A percentile compares a stretch with the other conserved stretches of the same genome.
These are phyloP conservation scores for Sebastes cheni DNA, from an alignment of 2,797 vertebrate genomes.

Conservation along the genomic window DNA sequence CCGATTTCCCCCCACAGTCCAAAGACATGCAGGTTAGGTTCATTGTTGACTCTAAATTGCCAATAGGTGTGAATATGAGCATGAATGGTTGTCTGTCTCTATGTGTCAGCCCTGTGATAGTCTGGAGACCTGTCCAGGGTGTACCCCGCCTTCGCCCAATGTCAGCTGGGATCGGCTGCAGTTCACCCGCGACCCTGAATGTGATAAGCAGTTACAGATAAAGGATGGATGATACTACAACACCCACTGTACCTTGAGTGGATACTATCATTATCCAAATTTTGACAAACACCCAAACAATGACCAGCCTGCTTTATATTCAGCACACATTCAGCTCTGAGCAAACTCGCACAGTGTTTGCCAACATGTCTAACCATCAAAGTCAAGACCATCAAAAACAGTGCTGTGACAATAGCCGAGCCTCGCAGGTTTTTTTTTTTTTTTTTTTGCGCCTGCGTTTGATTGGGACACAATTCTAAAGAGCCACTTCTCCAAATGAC, in stretches of 20 bases:
- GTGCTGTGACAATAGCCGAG: slow-evolving; percentile 5
- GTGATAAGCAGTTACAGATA: too few relatives aligned
- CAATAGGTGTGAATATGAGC: too few relatives aligned
- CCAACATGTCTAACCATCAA: slow-evolving; percentile 42
- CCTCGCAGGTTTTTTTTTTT: not conserved
- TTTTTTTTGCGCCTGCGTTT: not conserved
- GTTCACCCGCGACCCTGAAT: too few relatives aligned
- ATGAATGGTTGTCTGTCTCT: too few relatives aligned
- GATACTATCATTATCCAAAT: slow-evolving; percentile 17
- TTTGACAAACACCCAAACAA: slow-evolving; percentile 25
- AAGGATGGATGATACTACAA: not conserved
- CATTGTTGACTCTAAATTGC: too few relatives aligned
- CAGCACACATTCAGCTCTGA: not conserved
- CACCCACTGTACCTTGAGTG: slow-evolving; percentile 11
- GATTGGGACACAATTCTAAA: slow-evolving; percentile 37
- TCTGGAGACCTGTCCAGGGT: not conserved
- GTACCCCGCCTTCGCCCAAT: too few relatives aligned
- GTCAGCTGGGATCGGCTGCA: too few relatives aligned
- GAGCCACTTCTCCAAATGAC: slow-evolving; percentile 48
- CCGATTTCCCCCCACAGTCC: too few relatives aligned
- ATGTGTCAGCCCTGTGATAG: too few relatives aligned
- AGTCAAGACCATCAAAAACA: slow-evolving; percentile 31
- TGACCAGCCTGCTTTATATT: slow-evolving; percentile 8
- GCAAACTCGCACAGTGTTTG: slow-evolving; percentile 16
- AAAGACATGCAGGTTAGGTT: too few relatives aligned